Evolutionary conservation across 2,888 invertebrate species (phyloP).

Genomic region (Amblyjoppa proteus): DNA sequence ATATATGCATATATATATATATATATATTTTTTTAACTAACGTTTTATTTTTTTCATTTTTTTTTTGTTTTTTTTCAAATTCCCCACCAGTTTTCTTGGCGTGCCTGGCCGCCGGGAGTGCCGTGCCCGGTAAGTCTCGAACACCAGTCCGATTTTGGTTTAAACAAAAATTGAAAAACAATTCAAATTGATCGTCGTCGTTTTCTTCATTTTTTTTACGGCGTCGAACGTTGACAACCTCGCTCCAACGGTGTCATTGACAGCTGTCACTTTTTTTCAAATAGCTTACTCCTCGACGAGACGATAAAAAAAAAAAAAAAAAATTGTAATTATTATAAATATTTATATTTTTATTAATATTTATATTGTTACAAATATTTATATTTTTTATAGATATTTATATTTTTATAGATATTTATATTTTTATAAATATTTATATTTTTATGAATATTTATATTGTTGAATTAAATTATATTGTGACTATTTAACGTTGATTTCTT

Average conservation of each 20-base stretch:
- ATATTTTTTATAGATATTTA: not conserved
- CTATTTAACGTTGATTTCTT: too few relatives aligned
- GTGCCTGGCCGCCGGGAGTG: slow-evolving; percentile 68
- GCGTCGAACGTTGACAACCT: too few relatives aligned
- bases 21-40: not conserved
- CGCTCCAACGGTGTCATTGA: too few relatives aligned
- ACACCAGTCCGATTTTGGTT: not conserved
- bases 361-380: not conserved
- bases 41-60: not conserved
- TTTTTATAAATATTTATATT: not conserved
- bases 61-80: slow-evolving; percentile 32
- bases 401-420: not conserved
- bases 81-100: slow-evolving; percentile 72
- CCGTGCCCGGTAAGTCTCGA: slow-evolving; percentile 73
- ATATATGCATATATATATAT: not conserved
- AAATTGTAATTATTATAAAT: too few relatives aligned
- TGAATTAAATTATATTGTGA: too few relatives aligned
- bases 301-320: too few relatives aligned
- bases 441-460: too few relatives aligned
- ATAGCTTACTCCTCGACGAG: too few relatives aligned
- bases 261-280: too few relatives aligned
- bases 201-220: too few relatives aligned
- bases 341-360: too few relatives aligned
- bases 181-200: not conserved
- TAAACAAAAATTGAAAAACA: not conserved